Percentiles rank a stretch among this genome's conserved stretches.
These are phyloP conservation scores for Bibio marci DNA, from an alignment of 2,888 invertebrate species.

Conservation along the genomic window DNA sequence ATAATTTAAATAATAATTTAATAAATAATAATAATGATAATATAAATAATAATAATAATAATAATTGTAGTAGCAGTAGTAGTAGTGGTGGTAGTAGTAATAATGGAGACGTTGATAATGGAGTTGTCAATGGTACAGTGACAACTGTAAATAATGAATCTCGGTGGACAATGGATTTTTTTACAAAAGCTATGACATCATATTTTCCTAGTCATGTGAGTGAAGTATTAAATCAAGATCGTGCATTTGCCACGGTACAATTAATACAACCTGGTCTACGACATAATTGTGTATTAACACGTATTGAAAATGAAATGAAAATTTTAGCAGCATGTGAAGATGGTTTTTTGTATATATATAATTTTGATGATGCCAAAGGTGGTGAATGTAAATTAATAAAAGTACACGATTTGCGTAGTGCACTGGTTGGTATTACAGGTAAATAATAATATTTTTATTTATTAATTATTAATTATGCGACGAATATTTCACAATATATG, in stretches of 20 bases:
- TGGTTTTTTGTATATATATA: slow-evolving; percentile 27
- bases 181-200: slow-evolving; percentile 26
- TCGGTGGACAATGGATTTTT: slow-evolving; percentile 20
- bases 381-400: slow-evolving; percentile 24
- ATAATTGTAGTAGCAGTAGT: not conserved
- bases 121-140: slow-evolving; percentile 6
- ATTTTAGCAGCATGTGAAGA: slow-evolving; percentile 27
- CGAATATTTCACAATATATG: no score
- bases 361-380: slow-evolving; percentile 23
- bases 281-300: slow-evolving; percentile 24
- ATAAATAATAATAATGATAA: not conserved
- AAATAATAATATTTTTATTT: not conserved
- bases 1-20: not conserved
- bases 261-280: slow-evolving; percentile 24
- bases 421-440: slow-evolving; percentile 23
- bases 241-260: slow-evolving; percentile 27
- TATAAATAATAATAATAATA: not conserved
- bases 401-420: slow-evolving; percentile 25
- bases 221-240: slow-evolving; percentile 27
- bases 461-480: not conserved
- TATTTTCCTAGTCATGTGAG: slow-evolving; percentile 26
- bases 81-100: not conserved
- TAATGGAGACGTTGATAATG: not conserved
- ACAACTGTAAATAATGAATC: slow-evolving; percentile 4
- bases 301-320: slow-evolving; percentile 23